Percentiles rank a stretch among this genome's conserved stretches.
Conservation (phyloP, 2,888 invertebrate genomes). For the Cheilosia pagana region DNA sequence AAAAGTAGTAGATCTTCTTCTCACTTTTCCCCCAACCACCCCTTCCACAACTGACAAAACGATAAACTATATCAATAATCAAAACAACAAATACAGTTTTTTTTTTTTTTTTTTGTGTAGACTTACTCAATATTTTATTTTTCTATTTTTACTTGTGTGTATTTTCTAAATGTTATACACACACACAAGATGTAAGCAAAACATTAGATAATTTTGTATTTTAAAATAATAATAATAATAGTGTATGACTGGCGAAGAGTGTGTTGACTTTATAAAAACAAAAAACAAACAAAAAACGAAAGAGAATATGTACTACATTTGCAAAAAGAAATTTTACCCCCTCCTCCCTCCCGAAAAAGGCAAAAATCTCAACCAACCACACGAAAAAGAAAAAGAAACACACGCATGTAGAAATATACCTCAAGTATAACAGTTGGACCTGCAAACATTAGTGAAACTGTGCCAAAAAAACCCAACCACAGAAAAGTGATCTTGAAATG, state of each 20-base stretch:
- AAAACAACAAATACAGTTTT: slow-evolving; percentile 18
- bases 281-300: slow-evolving; percentile 9
- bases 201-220: slow-evolving; percentile 70
- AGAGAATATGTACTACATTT: slow-evolving; percentile 28
- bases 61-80: slow-evolving; percentile 42
- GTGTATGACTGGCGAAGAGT: slow-evolving; percentile 75
- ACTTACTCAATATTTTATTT: slow-evolving; percentile 56
- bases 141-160: slow-evolving; percentile 70
- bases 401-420: slow-evolving; percentile 61
- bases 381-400: slow-evolving; percentile 6
- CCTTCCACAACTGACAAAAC: slow-evolving; percentile 33
- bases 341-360: neutral
- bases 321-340: slow-evolving; percentile 65
- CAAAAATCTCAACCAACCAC: slow-evolving; percentile 17
- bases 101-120: slow-evolving; percentile 41
- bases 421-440: slow-evolving; percentile 71
- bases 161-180: slow-evolving; percentile 55
- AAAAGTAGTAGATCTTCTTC: neutral
- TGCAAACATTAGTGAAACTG: slow-evolving; percentile 65
- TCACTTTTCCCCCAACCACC: neutral
- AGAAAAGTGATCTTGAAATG: slow-evolving; percentile 68
- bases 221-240: slow-evolving; percentile 69
- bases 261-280: slow-evolving; percentile 61
- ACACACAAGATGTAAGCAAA: slow-evolving; percentile 59
- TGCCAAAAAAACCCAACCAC: slow-evolving; percentile 67